phyloP scores from a whole-genome alignment of 2,888 invertebrate species.

The Mantis religiosa region DNA sequence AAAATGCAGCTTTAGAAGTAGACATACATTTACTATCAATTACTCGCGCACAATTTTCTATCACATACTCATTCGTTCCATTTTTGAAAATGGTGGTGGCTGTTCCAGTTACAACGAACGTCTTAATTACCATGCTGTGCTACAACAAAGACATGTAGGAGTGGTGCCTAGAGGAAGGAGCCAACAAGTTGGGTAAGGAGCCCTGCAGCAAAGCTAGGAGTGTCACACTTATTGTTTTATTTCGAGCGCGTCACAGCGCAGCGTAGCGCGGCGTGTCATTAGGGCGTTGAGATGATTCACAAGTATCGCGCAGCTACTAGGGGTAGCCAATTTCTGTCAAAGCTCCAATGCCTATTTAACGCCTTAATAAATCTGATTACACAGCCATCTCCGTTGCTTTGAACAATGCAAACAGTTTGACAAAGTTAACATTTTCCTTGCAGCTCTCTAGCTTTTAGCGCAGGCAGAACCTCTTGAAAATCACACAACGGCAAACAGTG shows the following conservation, averaged over 20 bases:
- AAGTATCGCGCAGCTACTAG: neutral
- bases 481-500: too few species aligned
- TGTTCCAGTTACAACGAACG: neutral
- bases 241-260: neutral
- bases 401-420: too few species aligned
- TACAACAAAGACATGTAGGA: neutral
- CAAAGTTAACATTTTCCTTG: too few species aligned
- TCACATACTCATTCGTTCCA: too few species aligned
- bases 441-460: too few species aligned
- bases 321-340: neutral
- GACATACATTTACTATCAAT: too few species aligned
- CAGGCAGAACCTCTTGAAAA: too few species aligned
- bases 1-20: too few species aligned
- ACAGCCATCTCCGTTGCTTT: neutral
- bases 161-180: neutral
- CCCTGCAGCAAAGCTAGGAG: neutral
- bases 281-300: neutral
- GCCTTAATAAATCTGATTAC: neutral
- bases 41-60: too few species aligned
- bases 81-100: neutral
- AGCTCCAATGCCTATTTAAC: neutral
- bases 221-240: neutral
- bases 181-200: neutral
- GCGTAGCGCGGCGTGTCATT: neutral
- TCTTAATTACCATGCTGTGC: neutral